Evolutionary conservation across 1,140 invertebrate species (phyloP).

Genomic region (Brachionus sp.): DNA sequence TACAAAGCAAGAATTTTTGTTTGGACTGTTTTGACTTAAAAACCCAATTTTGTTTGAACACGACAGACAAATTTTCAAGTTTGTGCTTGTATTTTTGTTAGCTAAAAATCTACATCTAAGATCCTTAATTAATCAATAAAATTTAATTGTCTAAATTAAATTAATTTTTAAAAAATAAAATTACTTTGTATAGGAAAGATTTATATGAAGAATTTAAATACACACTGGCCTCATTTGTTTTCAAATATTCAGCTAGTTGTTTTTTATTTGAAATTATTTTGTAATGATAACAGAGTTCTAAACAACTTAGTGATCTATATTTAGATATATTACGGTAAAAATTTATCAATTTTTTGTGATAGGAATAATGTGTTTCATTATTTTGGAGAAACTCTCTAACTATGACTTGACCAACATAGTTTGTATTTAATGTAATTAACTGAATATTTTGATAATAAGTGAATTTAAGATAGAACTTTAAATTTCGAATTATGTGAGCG

Average conservation of each 20-base stretch:
- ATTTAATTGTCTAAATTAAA: background rate
- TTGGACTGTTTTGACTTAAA: background rate
- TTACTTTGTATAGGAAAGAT: background rate
- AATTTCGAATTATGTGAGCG: constrained; percentile 1
- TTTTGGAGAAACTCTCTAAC: background rate
- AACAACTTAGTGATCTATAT: background rate
- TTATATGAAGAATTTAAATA: background rate
- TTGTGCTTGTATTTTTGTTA: background rate
- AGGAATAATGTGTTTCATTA: background rate
- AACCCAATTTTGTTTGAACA: constrained; percentile 5
- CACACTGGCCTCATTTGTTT: background rate
- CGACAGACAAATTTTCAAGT: background rate
- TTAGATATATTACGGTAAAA: background rate
- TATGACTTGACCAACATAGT: background rate
- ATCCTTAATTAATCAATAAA: background rate
- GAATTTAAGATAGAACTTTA: constrained; percentile 6
- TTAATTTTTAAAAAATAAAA: background rate
- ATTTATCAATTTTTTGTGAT: constrained; percentile 18
- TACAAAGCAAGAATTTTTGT: constrained; percentile 20
- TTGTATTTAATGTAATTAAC: background rate
- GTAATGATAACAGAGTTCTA: background rate
- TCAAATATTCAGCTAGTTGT: background rate
- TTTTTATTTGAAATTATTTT: background rate
- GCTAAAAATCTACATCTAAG: background rate
- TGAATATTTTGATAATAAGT: background rate